Evolutionary conservation across 1,140 invertebrate species (phyloP), one percentile per base, ranked within the genome.

Genomic region (Leptinotarsa texana): DNA sequence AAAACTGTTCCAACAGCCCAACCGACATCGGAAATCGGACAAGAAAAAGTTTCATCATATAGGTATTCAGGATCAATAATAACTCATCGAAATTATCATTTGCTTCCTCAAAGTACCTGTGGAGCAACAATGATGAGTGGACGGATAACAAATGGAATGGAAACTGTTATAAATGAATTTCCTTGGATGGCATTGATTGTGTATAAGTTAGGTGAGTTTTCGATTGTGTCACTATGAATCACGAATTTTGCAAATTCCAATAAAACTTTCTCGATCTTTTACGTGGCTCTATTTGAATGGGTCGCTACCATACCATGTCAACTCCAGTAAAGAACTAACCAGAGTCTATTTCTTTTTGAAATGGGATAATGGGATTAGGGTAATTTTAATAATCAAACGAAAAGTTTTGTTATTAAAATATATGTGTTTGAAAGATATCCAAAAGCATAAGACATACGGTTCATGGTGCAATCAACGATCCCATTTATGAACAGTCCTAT

Each of bases 121-220:
- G 88, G 88, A 3, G 73, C 82, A 1, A 82, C 82, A 18, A 82
- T 84, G 70, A 72, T 27, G 5, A 73, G 75, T 73, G 63, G 61
- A 18, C 80, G 88, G 48, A 89, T 90, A 33, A 87, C 89, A 22
- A 87, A 87, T 18, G 89, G 89, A 5, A 75, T 77, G 69, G 80
- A 83, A 33, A 86, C 88, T 1, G 78, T 78, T n/a, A 71, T 86
- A 5, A 85, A 86, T 71, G 87, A 89, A 73, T 88, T 87, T 80
- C 89, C 89, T 3, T 90, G 89, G 88, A 85, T 89, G 80, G 88
- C 84, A 5, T 82, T 87, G 17, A 81, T 89, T n/a, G 82, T 83
- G 13, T 79, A 84, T 67, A 85, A 86, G 69, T 82, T 83, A 63
- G 78, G 83, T 80, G 17, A 65, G 27, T 65, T 3, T 17, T 27